Base-by-base conservation (phyloP, 2,888 invertebrate genomes). In the Oligia fasciuncula region DNA sequence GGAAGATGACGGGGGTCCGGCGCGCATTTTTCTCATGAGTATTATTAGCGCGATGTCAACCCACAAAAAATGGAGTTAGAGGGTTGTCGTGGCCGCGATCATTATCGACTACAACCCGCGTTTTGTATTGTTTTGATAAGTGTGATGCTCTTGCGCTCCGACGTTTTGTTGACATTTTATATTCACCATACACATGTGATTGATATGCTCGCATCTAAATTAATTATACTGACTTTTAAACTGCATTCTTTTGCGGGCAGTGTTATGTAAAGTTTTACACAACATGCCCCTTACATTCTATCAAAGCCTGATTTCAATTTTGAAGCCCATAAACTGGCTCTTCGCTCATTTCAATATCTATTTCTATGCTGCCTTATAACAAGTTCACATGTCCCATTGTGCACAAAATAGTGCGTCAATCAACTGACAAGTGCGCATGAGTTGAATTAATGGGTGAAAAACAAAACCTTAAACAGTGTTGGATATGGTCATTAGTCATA, bases 41-140 rank as follows among this genome's bases (percentile, higher is more conserved):
- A 96, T 97, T 97, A 97, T 96, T 97, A 97, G 96, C 95, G 95
- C 95, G 95, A 96, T 96, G 96, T 97, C 96, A 96, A 96, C 95
- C 94, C 90, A 96, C 96, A 96, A 96, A 96, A 97, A 96, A 95
- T 93, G 94, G 94, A 93, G 93, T 95, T 94, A 94, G 95, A 95
- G 95, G 94, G 93, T 95, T 95, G 95, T 95, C 94, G 94, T 93
- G 93, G 91, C 93, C 92, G 93, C 91, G 96, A 96, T 96, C 96
- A 93, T 94, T 96, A 96, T 96, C 96, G 94, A 94, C 93, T 94
- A 96, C 96, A 95, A 94, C 94, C 96, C 94, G 95, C 95, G 94
- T 95, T 96, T 96, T 96, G 96, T 96, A 96, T 95, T 96, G 96
- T 96, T 96, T 96, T 96, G 96, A 96, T 96, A 95, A 95, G 95